These are phyloP conservation scores for Athalia circularis DNA, from an alignment of 2,888 invertebrate species.

Conservation along the genomic window DNA sequence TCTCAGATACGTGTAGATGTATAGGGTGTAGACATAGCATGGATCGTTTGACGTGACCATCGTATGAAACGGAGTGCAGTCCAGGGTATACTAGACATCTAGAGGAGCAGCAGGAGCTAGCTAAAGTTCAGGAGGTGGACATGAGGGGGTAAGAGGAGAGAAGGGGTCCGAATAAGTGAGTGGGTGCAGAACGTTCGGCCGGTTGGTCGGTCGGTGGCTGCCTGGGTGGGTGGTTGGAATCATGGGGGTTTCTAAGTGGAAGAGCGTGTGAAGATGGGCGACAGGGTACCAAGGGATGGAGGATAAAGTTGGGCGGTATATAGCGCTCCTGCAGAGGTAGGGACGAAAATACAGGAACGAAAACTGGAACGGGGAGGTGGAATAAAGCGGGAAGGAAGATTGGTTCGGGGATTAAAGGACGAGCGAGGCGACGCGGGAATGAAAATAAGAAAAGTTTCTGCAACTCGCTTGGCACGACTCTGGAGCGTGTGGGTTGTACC, in stretches of 20 bases:
- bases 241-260: conserved; percentile 60
- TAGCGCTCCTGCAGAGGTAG: conserved; percentile 49
- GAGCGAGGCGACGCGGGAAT: conserved; percentile 45
- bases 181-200: conserved; percentile 7
- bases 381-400: conserved; percentile 53
- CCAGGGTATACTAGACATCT: conserved; percentile 63
- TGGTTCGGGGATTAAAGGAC: conserved; percentile 61
- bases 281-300: conserved; percentile 38
- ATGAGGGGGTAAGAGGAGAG: conserved; percentile 55
- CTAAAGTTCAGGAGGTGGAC: conserved; percentile 57
- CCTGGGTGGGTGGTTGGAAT: conserved; percentile 24
- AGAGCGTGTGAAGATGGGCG: conserved; percentile 63
- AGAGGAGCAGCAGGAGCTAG: conserved; percentile 51
- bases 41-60: conserved; percentile 69
- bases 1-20: conserved; percentile 54
- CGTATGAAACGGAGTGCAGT: conserved; percentile 69
- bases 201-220: no score
- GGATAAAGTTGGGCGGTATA: conserved; percentile 47
- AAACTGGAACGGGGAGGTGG: conserved; percentile 42
- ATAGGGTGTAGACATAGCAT: conserved; percentile 66
- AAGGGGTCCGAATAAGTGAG: conserved; percentile 46
- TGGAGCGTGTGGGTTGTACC: no score
- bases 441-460: conserved; percentile 40
- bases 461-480: no score
- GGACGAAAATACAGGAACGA: conserved; percentile 53